Conservation (phyloP, 1,140 invertebrate genomes). For the Drusus annulatus region DNA sequence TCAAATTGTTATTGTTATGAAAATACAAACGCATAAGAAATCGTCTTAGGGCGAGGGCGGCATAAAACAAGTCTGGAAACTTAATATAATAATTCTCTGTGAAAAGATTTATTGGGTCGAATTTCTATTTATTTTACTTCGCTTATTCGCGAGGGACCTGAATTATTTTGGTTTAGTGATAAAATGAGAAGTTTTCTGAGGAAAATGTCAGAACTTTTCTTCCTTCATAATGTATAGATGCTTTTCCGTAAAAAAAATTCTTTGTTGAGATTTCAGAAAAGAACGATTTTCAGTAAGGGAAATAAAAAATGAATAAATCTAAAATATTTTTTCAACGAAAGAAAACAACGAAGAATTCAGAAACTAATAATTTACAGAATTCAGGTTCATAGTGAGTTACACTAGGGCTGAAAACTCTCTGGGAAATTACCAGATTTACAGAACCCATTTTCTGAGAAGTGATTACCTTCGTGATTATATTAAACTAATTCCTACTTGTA, state of each 20-base stretch:
- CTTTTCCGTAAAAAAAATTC: constrained; percentile 1
- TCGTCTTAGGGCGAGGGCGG: neutral
- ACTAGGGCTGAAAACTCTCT: no score
- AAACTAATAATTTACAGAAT: no score
- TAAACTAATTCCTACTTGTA: no score
- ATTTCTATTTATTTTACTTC: constrained; percentile 36
- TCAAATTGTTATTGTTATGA: neutral
- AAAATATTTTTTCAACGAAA: neutral
- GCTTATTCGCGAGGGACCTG: constrained; percentile 27
- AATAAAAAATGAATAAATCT: constrained; percentile 27
- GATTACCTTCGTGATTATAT: no score
- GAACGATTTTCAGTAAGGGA: constrained; percentile 3
- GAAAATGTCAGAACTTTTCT: constrained; percentile 33
- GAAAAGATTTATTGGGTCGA: constrained; percentile 42
- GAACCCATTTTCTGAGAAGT: no score
- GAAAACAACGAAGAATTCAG: constrained; percentile 5
- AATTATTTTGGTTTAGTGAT: constrained; percentile 46
- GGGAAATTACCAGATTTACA: no score
- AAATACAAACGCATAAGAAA: constrained; percentile 7
- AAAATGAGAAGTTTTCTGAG: constrained; percentile 39
- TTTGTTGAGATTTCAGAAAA: constrained; percentile 29
- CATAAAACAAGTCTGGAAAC: constrained; percentile 29
- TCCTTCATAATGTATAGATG: constrained; percentile 35
- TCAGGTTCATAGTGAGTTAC: no score
- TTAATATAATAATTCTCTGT: constrained; percentile 34